Conservation (phyloP, 2,113 vertebrate species). For the Hystrix brachyura region DNA sequence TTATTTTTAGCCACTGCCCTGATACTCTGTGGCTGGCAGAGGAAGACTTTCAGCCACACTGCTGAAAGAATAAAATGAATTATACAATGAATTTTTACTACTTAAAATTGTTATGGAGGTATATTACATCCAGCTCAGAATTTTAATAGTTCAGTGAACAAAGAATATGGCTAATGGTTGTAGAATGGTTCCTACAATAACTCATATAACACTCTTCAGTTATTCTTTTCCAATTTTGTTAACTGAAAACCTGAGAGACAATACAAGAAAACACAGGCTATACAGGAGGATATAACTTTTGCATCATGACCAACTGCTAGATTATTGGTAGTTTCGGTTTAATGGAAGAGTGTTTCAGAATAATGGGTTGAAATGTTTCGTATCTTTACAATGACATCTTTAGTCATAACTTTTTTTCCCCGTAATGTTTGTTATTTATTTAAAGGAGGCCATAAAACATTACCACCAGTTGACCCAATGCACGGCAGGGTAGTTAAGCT, state of each 20-base stretch:
- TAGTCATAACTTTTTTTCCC: background rate
- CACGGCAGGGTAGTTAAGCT: background rate
- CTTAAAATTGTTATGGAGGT: constrained; percentile 40
- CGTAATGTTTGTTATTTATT: constrained; percentile 48
- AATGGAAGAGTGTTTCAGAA: background rate
- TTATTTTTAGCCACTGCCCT: constrained; percentile 61
- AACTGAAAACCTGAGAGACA: constrained; percentile 6
- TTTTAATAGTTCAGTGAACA: background rate
- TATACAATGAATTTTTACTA: background rate
- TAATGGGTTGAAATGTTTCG: background rate
- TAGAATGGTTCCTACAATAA: background rate
- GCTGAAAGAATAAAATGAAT: constrained; percentile 54
- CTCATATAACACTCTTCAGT: background rate
- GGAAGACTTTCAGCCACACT: background rate
- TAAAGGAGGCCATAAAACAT: constrained; percentile 1
- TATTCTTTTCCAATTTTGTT: constrained; percentile 15
- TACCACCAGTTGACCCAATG: background rate
- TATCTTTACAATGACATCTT: background rate
- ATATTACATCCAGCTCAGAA: constrained; percentile 36
- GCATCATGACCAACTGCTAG: background rate
- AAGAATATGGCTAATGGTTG: background rate
- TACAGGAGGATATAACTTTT: background rate
- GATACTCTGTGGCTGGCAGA: constrained; percentile 25
- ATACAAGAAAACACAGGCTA: background rate
- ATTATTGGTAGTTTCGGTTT: background rate